Evolutionary conservation across 2,113 vertebrate genomes (phyloP).

Genomic region (Serilophus lunatus): DNA sequence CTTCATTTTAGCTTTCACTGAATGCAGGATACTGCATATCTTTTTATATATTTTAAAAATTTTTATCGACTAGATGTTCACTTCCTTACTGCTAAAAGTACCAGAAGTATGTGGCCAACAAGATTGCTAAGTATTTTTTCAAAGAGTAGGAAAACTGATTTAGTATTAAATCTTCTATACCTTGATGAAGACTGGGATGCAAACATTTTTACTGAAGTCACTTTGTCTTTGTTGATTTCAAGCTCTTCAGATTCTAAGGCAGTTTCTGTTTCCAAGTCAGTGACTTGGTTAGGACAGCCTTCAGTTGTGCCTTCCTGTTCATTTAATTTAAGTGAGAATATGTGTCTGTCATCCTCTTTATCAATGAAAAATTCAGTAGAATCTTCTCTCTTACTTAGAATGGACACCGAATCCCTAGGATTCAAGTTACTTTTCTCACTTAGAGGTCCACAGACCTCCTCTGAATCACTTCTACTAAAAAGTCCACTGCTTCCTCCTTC

Average conservation of each 20-base stretch:
- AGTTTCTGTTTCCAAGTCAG: conserved; percentile 69
- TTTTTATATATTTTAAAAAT: neutral
- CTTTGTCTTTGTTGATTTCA: conserved; percentile 77
- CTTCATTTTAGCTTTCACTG: neutral
- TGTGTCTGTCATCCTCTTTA: conserved; percentile 65
- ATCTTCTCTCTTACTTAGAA: conserved; percentile 63
- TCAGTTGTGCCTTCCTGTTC: conserved; percentile 53
- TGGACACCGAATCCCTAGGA: conserved; percentile 33
- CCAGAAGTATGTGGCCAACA: neutral
- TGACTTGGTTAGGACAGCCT: conserved; percentile 69
- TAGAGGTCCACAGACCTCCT: conserved; percentile 61
- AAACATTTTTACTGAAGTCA: conserved; percentile 72
- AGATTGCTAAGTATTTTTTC: neutral
- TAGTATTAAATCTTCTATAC: conserved; percentile 57
- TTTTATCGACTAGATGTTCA: neutral
- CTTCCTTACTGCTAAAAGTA: neutral
- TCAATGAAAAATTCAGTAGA: conserved; percentile 54
- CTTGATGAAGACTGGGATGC: conserved; percentile 74
- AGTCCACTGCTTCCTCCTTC: conserved; percentile 73
- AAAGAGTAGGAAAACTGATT: neutral
- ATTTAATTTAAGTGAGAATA: conserved; percentile 39
- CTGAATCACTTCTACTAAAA: conserved; percentile 69
- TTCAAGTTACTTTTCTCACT: conserved; percentile 58
- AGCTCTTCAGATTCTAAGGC: conserved; percentile 66
- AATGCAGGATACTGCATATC: neutral